Evolutionary conservation across 2,113 vertebrate species (phyloP), one percentile per base, ranked within the genome.

Genomic region (Hippocampus comes): DNA sequence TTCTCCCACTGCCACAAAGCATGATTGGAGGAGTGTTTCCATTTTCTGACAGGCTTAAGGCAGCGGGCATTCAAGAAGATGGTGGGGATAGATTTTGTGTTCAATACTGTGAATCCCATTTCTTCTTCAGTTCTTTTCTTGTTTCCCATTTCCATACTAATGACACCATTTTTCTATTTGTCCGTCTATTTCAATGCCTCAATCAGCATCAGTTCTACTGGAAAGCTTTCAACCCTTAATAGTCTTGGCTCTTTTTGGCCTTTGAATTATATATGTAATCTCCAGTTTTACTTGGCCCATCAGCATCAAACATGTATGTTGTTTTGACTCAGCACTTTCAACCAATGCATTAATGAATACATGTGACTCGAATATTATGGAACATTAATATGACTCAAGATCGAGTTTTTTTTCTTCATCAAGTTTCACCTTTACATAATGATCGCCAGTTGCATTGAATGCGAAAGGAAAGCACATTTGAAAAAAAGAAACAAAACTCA

Each of bases 21-120:
- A 60, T 86, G 80, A 79, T 82, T 75, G 75, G 60, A 59, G 61
- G 71, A 78, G 78, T 67, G 64, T 70, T 78, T 70, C 79, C 71
- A 75, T 87, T 88, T 85, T 80, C 81, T 83, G 77, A 80, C 67
- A 82, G 84, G 46, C 74, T 80, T 77, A 82, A 76, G 82, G 73
- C 43, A 74, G 68, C 60, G 77, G 34, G 81, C 64, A 79, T 86
- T 86, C 72, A 78, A 67, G 21, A 66, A 77, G 73, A 82, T 78
- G 75, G 68, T 55, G 15, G 64, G 63, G 59, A 71, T 73, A 66
- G 66, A 80, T 86, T 73, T 75, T 80, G 59, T 77, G 83, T 80
- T 89, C 85, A 79, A 71, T 76, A 76, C 67, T 76, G 21, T 70
- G 23, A 67, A 43, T 60, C 25, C 70, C 4, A 12, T 75, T 64